phyloP scores from a whole-genome alignment of 2,797 vertebrate genomes.

The Phoebastria nigripes region DNA sequence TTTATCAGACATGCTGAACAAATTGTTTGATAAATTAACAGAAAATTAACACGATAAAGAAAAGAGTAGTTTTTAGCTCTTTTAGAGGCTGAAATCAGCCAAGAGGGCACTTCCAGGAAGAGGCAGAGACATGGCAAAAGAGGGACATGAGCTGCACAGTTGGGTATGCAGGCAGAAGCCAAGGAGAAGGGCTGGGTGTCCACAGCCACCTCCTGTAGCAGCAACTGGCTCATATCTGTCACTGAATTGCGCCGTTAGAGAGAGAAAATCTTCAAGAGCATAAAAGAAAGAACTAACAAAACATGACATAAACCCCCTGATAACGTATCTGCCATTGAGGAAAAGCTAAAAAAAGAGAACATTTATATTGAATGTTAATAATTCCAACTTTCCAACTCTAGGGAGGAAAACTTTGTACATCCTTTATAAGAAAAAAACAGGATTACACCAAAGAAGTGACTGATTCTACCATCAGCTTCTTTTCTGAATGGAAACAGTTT shows the following conservation, averaged over 20 bases:
- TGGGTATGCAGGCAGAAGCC: neutral
- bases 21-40: neutral
- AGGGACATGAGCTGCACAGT: neutral
- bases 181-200: neutral
- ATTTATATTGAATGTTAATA: neutral
- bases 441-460: neutral
- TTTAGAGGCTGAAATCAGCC: neutral
- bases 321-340: neutral
- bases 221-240: neutral
- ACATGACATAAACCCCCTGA: neutral
- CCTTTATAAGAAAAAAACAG: neutral
- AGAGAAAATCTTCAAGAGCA: neutral
- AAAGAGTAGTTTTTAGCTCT: neutral
- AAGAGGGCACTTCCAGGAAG: neutral
- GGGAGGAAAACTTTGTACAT: neutral
- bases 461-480: neutral
- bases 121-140: neutral
- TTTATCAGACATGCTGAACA: neutral
- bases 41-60: neutral
- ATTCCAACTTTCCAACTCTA: neutral
- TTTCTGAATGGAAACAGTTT: neutral
- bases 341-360: neutral
- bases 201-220: neutral
- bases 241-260: neutral
- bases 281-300: neutral